Evolutionary conservation across 1,140 invertebrate genomes (phyloP).

Genomic region (Calephelis virginiensis): DNA sequence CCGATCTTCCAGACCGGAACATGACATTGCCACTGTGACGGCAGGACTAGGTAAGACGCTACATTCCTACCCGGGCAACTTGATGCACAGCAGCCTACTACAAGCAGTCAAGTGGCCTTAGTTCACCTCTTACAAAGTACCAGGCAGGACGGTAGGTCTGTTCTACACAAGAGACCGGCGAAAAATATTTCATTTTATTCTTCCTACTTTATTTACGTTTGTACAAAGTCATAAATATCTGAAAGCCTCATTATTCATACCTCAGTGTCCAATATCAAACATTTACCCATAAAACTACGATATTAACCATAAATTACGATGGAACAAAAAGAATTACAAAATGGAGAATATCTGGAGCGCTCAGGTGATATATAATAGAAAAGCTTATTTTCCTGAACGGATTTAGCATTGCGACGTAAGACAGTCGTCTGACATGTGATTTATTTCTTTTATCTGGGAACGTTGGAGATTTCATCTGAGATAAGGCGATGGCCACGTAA

Average conservation of each 20-base stretch:
- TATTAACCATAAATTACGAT: constrained; percentile 2
- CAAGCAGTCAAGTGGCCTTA: no score
- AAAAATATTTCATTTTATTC: no score
- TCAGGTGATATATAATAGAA: constrained; percentile 35
- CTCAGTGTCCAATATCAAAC: not conserved
- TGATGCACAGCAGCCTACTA: no score
- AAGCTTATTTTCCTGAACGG: constrained; percentile 39
- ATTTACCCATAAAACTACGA: constrained; percentile 8
- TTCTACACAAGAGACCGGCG: no score
- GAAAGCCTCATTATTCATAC: not conserved
- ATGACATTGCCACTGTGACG: no score
- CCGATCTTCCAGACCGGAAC: no score
- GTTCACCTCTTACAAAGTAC: no score
- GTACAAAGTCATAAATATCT: no score
- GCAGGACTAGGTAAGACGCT: no score
- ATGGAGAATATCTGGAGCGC: constrained; percentile 21
- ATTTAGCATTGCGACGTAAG: constrained; percentile 36
- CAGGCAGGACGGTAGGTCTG: no score
- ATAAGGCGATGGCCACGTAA: constrained; percentile 29
- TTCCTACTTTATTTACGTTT: no score
- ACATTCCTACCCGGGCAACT: no score
- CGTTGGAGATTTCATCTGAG: constrained; percentile 35
- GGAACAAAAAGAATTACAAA: constrained; percentile 19
- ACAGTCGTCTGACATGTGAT: constrained; percentile 41
- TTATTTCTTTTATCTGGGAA: constrained; percentile 42